These are phyloP conservation scores for Rhodeus uyekii DNA, from an alignment of 2,797 vertebrate species.

Conservation along the genomic window DNA sequence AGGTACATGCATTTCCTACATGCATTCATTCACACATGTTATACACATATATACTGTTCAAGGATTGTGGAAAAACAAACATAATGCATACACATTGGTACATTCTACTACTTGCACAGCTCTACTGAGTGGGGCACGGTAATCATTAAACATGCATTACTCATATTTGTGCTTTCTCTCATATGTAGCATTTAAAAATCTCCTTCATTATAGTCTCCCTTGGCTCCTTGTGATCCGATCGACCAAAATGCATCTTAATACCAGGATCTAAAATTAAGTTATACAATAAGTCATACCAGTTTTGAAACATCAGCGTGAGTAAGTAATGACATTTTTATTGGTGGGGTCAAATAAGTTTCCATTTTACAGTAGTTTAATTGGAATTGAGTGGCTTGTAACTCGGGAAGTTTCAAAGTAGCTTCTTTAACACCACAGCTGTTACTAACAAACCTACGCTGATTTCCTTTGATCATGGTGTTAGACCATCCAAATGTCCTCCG, in stretches of 20 bases:
- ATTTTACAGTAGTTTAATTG: not conserved
- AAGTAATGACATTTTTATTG: not conserved
- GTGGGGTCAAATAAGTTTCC: not conserved
- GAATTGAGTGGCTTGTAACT: not conserved
- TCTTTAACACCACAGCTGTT: not conserved
- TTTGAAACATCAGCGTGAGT: not conserved
- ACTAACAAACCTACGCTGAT: constrained; percentile 2
- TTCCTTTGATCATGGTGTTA: constrained; percentile 12
- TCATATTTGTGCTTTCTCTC: not conserved
- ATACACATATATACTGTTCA: not conserved
- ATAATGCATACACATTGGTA: not conserved
- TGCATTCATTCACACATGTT: constrained; percentile 3
- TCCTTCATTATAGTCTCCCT: not conserved
- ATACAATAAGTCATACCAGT: no score
- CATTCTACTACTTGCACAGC: not conserved
- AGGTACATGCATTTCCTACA: constrained; percentile 11
- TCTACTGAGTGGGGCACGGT: not conserved
- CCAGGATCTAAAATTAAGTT: no score
- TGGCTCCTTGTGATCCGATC: no score
- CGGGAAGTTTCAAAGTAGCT: not conserved
- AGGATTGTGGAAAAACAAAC: not conserved
- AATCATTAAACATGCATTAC: not conserved
- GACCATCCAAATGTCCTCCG: constrained; percentile 29
- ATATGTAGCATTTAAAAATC: not conserved
- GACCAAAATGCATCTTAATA: no score